Evolutionary conservation across 2,113 vertebrate genomes (phyloP), one percentile per base, ranked within the genome.

Genomic region (Xenopus laevis): DNA sequence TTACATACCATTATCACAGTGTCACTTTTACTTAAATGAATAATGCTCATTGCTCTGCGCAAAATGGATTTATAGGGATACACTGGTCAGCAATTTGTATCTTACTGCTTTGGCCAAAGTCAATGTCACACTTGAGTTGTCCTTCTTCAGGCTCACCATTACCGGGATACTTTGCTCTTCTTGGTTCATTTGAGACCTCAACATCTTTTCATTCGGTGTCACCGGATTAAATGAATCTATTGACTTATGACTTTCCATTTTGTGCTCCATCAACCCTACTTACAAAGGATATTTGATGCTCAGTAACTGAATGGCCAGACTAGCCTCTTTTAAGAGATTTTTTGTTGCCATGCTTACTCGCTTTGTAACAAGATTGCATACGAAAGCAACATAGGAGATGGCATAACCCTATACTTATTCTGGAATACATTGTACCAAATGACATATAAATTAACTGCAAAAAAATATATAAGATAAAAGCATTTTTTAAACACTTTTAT

Each of bases 111-210:
- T 40, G 44, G 23, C 46, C 58, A 60, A 79, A 70, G 58, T 66
- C 78, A 80, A 78, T 87, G 83, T 89, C 86, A 79, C 68, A 86
- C 83, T 85, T 87, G 84, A 92, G 84, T 85, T 86, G 85, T 80
- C 83, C 79, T 85, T 86, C 79, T 83, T 76, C 52, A 70, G 79
- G 82, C 81, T 84, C 79, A 71, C 87, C 84, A 74, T 86, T 87
- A 85, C 78, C 85, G 78, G 79, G 72, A 67, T 85, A 79, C 83
- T 84, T 87, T 79, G 84, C 85, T 82, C 70, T 77, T 78, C 84
- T 84, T 72, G 85, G 81, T 85, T 93, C 88, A 89, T 89, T 89
- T 87, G 78, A 83, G 83, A 84, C 82, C 82, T 15, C 83, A 85
- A 87, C 83, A 84, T 83, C 85, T 90, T 84, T 80, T 88, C 81